These are phyloP conservation scores for Ciconia boyciana DNA, from an alignment of 2,113 vertebrate genomes.

Conservation along the genomic window DNA sequence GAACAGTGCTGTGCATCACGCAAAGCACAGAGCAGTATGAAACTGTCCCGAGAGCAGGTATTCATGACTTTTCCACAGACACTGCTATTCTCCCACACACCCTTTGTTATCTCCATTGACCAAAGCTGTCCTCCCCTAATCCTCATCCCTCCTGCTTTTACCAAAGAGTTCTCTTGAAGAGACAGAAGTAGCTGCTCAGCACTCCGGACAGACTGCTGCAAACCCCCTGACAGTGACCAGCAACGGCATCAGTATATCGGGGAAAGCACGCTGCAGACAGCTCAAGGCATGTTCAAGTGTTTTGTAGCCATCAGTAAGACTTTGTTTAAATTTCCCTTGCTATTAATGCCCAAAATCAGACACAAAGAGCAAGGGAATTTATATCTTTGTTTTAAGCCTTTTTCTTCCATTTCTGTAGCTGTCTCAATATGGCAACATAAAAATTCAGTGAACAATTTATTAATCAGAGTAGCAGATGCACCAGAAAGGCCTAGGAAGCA, in stretches of 20 bases:
- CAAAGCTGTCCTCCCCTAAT: too few species aligned
- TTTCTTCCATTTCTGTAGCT: neutral
- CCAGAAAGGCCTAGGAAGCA: neutral
- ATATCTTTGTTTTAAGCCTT: neutral
- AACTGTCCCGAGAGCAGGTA: fast-evolving
- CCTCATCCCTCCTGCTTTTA: neutral
- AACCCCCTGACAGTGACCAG: neutral
- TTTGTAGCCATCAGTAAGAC: neutral
- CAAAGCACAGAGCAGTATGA: neutral
- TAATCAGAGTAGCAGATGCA: neutral
- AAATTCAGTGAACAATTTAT: neutral
- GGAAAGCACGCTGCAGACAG: neutral
- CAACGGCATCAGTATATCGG: neutral
- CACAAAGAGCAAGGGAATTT: neutral
- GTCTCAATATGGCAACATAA: neutral
- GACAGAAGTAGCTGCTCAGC: neutral
- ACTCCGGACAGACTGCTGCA: neutral
- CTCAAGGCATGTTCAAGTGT: neutral
- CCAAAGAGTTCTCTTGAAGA: neutral
- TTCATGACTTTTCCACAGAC: neutral
- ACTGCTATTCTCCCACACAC: neutral
- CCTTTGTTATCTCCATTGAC: neutral
- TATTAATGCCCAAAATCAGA: neutral
- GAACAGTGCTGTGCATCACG: neutral
- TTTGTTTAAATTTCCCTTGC: neutral